Conservation (phyloP, 2,888 invertebrate genomes). For the Hyposoter didymator region DNA sequence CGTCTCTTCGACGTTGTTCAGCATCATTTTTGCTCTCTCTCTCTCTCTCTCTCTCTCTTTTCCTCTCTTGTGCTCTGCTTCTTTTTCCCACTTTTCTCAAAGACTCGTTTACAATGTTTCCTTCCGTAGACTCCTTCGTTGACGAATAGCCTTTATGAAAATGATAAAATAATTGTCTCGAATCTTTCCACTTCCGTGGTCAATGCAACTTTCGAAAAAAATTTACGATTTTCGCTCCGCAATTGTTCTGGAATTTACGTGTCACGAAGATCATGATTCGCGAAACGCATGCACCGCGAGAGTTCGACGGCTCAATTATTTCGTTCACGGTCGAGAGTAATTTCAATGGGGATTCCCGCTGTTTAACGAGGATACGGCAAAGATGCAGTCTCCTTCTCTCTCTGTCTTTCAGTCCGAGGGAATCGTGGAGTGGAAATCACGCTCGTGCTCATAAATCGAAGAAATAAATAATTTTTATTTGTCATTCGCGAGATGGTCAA, state of each 20-base stretch:
- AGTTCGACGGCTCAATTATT: constrained; percentile 77
- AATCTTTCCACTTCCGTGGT: neutral
- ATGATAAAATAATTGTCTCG: neutral
- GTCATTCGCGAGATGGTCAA: neutral
- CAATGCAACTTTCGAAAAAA: neutral
- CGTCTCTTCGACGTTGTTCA: constrained; percentile 20
- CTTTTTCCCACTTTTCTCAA: constrained; percentile 15
- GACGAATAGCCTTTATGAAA: neutral
- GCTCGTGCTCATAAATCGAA: constrained; percentile 12
- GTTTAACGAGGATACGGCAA: constrained; percentile 75
- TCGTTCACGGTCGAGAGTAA: constrained; percentile 71
- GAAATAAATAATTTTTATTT: neutral
- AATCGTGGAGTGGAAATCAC: constrained; percentile 52
- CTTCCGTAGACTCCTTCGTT: constrained; percentile 25
- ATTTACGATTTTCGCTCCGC: neutral
- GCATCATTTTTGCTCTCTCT: constrained; percentile 6
- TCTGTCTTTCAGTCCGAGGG: neutral
- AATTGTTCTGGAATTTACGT: constrained; percentile 22
- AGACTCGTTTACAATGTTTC: constrained; percentile 70
- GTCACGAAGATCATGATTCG: constrained; percentile 12
- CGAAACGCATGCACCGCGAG: constrained; percentile 13
- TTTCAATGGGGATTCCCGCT: constrained; percentile 74
- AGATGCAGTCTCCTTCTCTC: constrained; percentile 61
- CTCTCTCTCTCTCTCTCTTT: constrained; percentile 8
- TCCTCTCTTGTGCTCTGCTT: neutral